Evolutionary conservation across 2,797 vertebrate genomes (phyloP).

Genomic region (Antennarius maculatus): DNA sequence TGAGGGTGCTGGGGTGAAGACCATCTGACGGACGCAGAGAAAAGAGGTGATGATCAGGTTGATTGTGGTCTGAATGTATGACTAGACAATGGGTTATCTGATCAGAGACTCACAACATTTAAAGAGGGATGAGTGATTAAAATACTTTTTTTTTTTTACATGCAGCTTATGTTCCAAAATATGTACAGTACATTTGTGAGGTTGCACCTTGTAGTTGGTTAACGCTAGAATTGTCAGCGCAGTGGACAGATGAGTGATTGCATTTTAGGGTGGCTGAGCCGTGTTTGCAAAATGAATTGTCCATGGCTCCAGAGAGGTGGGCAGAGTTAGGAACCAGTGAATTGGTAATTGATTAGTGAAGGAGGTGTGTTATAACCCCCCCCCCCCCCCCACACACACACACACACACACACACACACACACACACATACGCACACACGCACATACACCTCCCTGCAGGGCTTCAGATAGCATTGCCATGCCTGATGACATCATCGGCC

Average conservation of each 20-base stretch:
- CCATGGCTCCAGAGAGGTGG: constrained; percentile 53
- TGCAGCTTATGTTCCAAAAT: background rate
- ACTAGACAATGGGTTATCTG: background rate
- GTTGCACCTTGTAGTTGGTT: constrained; percentile 32
- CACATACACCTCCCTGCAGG: constrained; percentile 10
- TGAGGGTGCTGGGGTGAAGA: constrained; percentile 14
- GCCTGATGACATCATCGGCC: constrained; percentile 49
- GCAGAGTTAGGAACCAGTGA: constrained; percentile 18
- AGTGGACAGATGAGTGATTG: constrained; percentile 52
- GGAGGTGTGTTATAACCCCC: constrained; percentile 41
- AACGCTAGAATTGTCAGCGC: constrained; percentile 41
- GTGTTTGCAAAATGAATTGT: constrained; percentile 40
- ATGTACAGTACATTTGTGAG: background rate
- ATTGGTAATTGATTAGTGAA: constrained; percentile 68
- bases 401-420: too few species aligned
- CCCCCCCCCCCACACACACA: too few species aligned
- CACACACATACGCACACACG: too few species aligned
- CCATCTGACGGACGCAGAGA: constrained; percentile 20
- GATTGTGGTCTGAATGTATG: background rate
- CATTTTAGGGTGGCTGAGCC: constrained; percentile 39
- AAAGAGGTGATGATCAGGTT: background rate
- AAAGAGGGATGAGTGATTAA: constrained; percentile 4
- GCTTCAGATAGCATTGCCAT: constrained; percentile 10
- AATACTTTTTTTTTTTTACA: too few species aligned
- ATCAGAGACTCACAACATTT: background rate